Evolutionary conservation across 2,797 vertebrate genomes (phyloP).

Genomic region (Alosa sapidissima): DNA sequence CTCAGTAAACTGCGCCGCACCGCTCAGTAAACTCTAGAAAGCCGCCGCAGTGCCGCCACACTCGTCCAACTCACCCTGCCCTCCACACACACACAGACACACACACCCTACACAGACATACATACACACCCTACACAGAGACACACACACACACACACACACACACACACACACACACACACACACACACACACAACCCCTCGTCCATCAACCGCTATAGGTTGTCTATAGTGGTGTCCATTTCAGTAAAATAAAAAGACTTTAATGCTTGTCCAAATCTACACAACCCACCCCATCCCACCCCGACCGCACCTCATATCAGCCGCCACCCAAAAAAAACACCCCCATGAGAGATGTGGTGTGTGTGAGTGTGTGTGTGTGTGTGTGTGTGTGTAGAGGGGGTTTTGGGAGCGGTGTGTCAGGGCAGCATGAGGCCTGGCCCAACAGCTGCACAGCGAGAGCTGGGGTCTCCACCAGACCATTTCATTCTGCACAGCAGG

Average conservation of each 20-base stretch:
- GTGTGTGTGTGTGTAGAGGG: too few relatives aligned
- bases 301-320: background rate
- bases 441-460: background rate
- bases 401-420: too few relatives aligned
- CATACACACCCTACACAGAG: too few relatives aligned
- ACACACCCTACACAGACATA: background rate
- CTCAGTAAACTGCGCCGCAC: too few relatives aligned
- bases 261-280: background rate
- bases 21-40: too few relatives aligned
- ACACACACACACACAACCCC: background rate
- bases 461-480: background rate
- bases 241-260: background rate
- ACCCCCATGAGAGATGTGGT: background rate
- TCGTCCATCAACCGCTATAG: background rate
- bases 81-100: background rate
- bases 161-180: background rate
- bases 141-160: background rate
- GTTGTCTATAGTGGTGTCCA: background rate
- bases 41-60: background rate
- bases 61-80: background rate
- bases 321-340: background rate
- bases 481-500: background rate
- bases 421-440: background rate
- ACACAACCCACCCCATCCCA: slow-evolving; percentile 79
- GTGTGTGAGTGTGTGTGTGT: too few relatives aligned